Evolutionary conservation across 2,888 invertebrate species (phyloP).

Genomic region (Lasioglossum pauxillum): DNA sequence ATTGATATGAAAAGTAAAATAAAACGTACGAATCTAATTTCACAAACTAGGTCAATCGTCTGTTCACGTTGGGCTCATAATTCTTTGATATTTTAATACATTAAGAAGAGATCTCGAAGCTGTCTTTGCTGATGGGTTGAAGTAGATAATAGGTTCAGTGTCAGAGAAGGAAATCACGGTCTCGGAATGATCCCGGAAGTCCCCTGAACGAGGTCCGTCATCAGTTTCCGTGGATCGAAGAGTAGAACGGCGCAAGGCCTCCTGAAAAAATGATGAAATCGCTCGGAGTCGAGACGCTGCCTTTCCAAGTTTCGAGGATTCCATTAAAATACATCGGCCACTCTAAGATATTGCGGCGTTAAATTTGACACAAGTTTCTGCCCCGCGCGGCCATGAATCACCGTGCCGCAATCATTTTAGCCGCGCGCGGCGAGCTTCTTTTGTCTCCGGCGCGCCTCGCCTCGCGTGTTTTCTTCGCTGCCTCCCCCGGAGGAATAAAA

Average conservation of each 20-base stretch:
- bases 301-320: conserved; percentile 19
- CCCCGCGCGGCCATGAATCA: conserved; percentile 38
- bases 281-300: neutral
- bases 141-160: neutral
- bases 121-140: neutral
- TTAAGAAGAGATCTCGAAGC: too few relatives aligned
- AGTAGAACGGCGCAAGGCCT: neutral
- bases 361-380: conserved; percentile 44
- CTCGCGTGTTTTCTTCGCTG: conserved; percentile 8
- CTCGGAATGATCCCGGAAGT: neutral
- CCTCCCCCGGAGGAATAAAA: conserved; percentile 17
- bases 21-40: neutral
- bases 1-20: neutral
- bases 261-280: conserved; percentile 46
- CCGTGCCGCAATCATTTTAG: conserved; percentile 46
- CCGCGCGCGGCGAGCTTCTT: conserved; percentile 30
- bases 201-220: neutral
- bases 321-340: conserved; percentile 67
- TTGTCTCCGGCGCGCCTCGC: conserved; percentile 17
- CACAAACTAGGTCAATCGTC: neutral
- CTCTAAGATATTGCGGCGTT: conserved; percentile 60
- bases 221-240: neutral
- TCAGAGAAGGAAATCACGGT: neutral
- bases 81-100: neutral
- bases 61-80: neutral